These are phyloP conservation scores for Ceyx cyanopectus DNA, from an alignment of 2,113 vertebrate species.

Conservation along the genomic window DNA sequence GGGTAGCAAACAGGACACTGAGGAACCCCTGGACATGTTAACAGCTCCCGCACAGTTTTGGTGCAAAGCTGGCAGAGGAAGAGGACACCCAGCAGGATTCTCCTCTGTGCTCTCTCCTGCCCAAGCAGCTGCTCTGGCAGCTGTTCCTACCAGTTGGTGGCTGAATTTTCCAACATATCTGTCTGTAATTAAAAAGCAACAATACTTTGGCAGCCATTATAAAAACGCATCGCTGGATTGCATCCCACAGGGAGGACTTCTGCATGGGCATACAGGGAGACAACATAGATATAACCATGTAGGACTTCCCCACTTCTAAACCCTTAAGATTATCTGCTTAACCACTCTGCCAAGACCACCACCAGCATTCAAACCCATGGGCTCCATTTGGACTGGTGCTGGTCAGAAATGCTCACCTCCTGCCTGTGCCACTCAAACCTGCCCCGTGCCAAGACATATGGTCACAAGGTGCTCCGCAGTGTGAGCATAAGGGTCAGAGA, in stretches of 20 bases:
- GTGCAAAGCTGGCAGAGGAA: background rate
- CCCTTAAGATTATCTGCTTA: background rate
- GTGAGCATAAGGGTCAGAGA: rapidly evolving
- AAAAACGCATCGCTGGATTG: background rate
- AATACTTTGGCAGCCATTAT: background rate
- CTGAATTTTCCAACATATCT: slow-evolving; percentile 33
- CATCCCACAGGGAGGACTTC: background rate
- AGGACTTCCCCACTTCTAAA: background rate
- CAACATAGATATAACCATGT: rapidly evolving
- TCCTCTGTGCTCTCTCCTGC: background rate
- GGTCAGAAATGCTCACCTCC: background rate
- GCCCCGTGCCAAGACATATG: background rate
- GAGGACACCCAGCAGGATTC: background rate
- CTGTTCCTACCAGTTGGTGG: slow-evolving; percentile 65
- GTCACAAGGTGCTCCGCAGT: background rate
- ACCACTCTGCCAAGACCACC: background rate
- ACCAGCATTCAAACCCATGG: background rate
- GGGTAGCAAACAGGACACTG: background rate
- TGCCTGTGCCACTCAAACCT: background rate
- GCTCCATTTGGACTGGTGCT: background rate
- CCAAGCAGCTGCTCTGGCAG: slow-evolving; percentile 58
- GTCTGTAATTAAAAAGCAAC: slow-evolving; percentile 59
- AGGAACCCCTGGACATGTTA: background rate
- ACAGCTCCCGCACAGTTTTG: rapidly evolving
- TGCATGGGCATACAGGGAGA: background rate